Evolutionary conservation across 2,888 invertebrate species (phyloP), one percentile per base, ranked within the genome.

Genomic region (Chrysodeixis includens): DNA sequence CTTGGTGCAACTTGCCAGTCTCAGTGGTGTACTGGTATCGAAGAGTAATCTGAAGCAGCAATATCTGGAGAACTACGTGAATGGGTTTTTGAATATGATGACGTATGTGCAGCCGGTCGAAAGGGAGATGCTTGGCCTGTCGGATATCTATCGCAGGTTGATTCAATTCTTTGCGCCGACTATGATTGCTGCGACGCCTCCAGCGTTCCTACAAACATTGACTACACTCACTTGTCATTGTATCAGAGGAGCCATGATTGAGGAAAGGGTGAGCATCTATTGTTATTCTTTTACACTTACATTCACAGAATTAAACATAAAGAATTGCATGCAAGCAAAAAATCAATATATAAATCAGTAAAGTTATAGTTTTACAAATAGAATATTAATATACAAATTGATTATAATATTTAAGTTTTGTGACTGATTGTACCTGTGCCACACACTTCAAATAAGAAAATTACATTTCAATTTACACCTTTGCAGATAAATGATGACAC

Each of bases 1-100:
- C 89, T 93, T 99, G 54, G 97, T 97, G 10, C 98, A 98, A 87
- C 92, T 99, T 66, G 95, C 94, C 7, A 94, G 94, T 81, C 83
- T 95, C 22, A 93, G 93, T 69, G 95, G 95, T 3, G 89, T 90
- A 3, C 89, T 93, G 4, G 88, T 93, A 0, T 90, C 91, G 1
- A 88, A 87, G 5, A 88, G 83, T 67, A 90, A 90, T 71, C 71
- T 92, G 5, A 95, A 94, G 77, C 92, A 92, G 68, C 92, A 93
- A 69, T 95, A 95, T 81, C 88, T 94, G 69, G 92, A 94, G 72
- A 93, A 93, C 74, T 95, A 94, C 75, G 94, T 94, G 1, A 93
- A 88, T 65, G 89, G 92, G 74, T 95, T 95, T 66, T 79, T 95
- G 75, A 92, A 92, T 64, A 93, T 94, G 88, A 88, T 95, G 88